Evolutionary conservation across 2,888 invertebrate species (phyloP).

Genomic region (Euplagia quadripunctaria): DNA sequence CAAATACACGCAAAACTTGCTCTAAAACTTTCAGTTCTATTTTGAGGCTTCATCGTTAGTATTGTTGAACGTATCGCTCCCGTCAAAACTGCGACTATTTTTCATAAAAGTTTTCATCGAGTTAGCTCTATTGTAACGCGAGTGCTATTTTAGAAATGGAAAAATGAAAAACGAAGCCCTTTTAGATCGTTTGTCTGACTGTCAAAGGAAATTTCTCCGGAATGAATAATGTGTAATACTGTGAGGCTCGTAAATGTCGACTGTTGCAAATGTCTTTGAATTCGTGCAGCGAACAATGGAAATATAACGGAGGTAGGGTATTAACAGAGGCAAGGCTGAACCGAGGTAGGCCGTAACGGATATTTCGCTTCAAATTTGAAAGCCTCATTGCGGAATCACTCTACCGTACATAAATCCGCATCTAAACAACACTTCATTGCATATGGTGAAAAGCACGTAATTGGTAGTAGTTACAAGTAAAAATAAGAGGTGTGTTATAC

Average conservation of each 20-base stretch:
- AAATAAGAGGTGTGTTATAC: neutral
- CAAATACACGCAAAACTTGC: neutral
- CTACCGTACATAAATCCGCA: neutral
- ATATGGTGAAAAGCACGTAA: neutral
- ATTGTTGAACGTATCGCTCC: neutral
- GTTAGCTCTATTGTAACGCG: conserved; percentile 33
- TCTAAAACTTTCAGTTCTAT: neutral
- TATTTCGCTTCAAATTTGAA: too few species aligned
- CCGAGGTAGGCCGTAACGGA: neutral
- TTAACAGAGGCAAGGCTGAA: neutral
- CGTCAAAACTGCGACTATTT: conserved; percentile 41
- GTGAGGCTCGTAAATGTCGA: conserved; percentile 6
- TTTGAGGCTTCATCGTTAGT: neutral
- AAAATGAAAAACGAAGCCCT: conserved; percentile 27
- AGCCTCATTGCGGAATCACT: neutral
- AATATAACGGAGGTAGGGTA: neutral
- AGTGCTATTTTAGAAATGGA: conserved; percentile 26
- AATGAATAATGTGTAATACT: conserved; percentile 24
- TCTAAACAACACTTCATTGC: neutral
- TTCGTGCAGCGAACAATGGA: conserved; percentile 12
- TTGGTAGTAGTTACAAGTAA: too few species aligned
- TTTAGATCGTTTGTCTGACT: conserved; percentile 24
- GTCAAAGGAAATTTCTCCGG: conserved; percentile 21
- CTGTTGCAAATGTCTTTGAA: conserved; percentile 17
- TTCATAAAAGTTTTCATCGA: conserved; percentile 52